Evolutionary conservation across 2,888 invertebrate genomes (phyloP).

Genomic region (Microplitis manilae): DNA sequence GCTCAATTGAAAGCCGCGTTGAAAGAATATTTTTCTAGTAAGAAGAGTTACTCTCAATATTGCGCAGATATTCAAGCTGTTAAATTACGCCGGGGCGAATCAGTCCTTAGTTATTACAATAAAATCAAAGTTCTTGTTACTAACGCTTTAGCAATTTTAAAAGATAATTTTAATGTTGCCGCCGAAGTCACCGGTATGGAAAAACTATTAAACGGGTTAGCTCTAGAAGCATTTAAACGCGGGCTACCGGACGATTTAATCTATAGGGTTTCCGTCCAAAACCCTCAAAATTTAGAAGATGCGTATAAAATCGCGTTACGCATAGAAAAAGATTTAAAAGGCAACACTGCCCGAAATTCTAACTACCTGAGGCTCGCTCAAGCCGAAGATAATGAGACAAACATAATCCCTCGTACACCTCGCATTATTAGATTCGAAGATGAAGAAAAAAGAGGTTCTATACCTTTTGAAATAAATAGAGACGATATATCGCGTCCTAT

Average conservation of each 20-base stretch:
- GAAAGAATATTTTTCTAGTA: neutral
- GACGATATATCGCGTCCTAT: neutral
- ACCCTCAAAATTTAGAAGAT: neutral
- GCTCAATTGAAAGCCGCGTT: neutral
- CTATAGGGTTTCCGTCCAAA: slow-evolving; percentile 35
- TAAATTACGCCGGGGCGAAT: slow-evolving; percentile 24
- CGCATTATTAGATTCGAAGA: neutral
- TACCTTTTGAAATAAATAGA: neutral
- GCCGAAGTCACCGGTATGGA: neutral
- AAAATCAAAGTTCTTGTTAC: slow-evolving; percentile 9
- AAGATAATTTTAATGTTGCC: neutral
- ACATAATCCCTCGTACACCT: neutral
- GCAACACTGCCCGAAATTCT: neutral
- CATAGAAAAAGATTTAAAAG: slow-evolving; percentile 1
- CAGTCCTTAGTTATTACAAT: slow-evolving; percentile 29
- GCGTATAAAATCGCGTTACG: neutral
- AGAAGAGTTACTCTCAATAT: slow-evolving; percentile 31
- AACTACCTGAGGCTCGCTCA: neutral
- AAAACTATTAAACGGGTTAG: slow-evolving; percentile 32
- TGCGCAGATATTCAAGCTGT: slow-evolving; percentile 37
- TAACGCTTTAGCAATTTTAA: neutral
- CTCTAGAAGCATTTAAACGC: slow-evolving; percentile 35
- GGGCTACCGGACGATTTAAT: slow-evolving; percentile 36
- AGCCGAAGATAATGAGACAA: neutral
- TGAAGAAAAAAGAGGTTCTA: neutral